Conservation (phyloP, 2,113 vertebrate genomes). For the Melanotaenia duboulayi region DNA sequence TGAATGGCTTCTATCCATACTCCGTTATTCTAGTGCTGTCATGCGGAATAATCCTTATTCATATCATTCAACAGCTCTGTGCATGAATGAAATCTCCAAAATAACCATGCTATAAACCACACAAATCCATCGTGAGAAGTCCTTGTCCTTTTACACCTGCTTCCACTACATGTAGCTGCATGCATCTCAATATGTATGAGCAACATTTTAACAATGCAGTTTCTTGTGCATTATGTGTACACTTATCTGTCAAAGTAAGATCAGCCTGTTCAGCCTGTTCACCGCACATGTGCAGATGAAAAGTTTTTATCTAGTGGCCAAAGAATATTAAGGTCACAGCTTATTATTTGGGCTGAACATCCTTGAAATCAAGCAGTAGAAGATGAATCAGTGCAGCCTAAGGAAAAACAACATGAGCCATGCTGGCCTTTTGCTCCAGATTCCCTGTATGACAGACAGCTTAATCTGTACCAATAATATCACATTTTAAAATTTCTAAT, state of each 20-base stretch:
- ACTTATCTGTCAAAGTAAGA: slow-evolving; percentile 23
- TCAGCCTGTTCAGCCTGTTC: neutral
- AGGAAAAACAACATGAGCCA: slow-evolving; percentile 56
- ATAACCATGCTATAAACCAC: slow-evolving; percentile 7
- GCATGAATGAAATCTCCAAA: slow-evolving; percentile 37
- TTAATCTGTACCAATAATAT: slow-evolving; percentile 2
- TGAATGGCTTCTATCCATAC: slow-evolving; percentile 34
- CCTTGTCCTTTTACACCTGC: neutral
- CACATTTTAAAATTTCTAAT: neutral
- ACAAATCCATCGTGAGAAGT: slow-evolving; percentile 22
- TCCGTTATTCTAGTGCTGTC: slow-evolving; percentile 52
- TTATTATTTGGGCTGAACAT: slow-evolving; percentile 45
- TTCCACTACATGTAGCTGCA: neutral
- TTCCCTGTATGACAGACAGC: slow-evolving; percentile 36
- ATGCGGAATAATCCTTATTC: slow-evolving; percentile 66
- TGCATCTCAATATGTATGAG: neutral
- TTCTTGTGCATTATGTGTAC: neutral
- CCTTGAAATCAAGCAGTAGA: slow-evolving; percentile 36
- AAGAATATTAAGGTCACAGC: slow-evolving; percentile 49
- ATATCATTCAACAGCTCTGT: slow-evolving; percentile 43
- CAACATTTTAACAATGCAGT: neutral
- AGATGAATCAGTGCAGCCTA: slow-evolving; percentile 55
- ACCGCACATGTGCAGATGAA: slow-evolving; percentile 23
- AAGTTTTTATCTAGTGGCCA: slow-evolving; percentile 13
- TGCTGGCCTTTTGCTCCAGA: slow-evolving; percentile 43